Evolutionary conservation across 2,113 vertebrate species (phyloP), one percentile per base, ranked within the genome.

Genomic region (Rhinogobius similis): DNA sequence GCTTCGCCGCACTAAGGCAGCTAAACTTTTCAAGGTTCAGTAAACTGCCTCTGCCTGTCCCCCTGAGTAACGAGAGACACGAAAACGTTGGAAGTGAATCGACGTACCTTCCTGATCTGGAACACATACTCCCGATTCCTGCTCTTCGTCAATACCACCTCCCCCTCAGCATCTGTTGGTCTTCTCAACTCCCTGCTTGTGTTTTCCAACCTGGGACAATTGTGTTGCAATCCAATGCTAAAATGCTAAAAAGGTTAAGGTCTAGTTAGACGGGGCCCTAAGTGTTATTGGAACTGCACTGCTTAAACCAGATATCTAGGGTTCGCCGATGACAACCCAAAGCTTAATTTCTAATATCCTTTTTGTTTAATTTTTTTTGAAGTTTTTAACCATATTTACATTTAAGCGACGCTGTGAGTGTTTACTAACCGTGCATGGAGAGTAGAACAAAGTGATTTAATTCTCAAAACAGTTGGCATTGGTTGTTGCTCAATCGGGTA

Each of bases 11-110:
- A 53, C 62, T 36, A 23, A 70, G n/a, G n/a, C n/a, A n/a, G n/a
- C n/a, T n/a, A n/a, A 52, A 43, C 44, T 64, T 71, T 70, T 72
- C 65, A 83, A 75, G 79, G 82, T 83, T 75, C 66, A 85, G 74
- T 65, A 77, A 73, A 79, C 71, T 55, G 38, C 24, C 68, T n/a
- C 14, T 70, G 65, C 39, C 72, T 76, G 41, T 44, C 72, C 29
- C 59, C 53, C 26, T 39, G 44, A 72, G 55, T 12, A 64, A 63
- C 62, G 52, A 58, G 39, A 81, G 61, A 82, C 63, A 38, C 62
- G 50, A 72, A 70, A 65, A 74, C 59, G 32, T 38, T 27, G n/a
- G 10, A 52, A 46, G 16, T 46, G 16, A 4, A 13, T 43, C 41
- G 12, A 14, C 20, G 43, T 18, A 18, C 16, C 43, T 50, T 50